phyloP scores from a whole-genome alignment of 1,140 invertebrate species.

The Pomacea maculata region DNA sequence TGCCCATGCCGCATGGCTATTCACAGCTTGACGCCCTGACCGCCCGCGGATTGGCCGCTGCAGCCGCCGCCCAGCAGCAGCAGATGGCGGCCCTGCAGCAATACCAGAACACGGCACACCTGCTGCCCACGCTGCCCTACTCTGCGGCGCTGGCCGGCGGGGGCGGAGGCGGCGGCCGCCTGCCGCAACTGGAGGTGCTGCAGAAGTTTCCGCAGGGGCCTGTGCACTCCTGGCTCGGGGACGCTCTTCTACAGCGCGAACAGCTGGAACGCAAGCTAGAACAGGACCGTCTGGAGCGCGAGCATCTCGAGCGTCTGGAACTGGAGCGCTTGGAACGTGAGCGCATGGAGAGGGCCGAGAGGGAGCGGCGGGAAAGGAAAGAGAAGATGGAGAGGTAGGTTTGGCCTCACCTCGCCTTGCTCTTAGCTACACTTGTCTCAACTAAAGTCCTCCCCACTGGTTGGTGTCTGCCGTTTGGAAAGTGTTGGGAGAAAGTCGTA shows the following conservation, averaged over 20 bases:
- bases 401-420: too few species aligned
- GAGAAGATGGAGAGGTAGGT: constrained; percentile 29
- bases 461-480: too few species aligned
- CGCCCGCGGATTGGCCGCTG: constrained; percentile 17
- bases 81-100: constrained; percentile 47
- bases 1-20: constrained; percentile 44
- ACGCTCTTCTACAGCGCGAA: constrained; percentile 64
- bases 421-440: too few species aligned
- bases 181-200: constrained; percentile 58
- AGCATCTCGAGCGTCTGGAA: constrained; percentile 33
- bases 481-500: too few species aligned
- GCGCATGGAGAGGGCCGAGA: constrained; percentile 26
- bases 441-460: too few species aligned
- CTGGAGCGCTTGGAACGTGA: constrained; percentile 32
- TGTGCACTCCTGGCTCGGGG: constrained; percentile 60
- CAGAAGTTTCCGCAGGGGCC: constrained; percentile 61
- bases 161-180: constrained; percentile 38
- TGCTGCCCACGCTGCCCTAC: constrained; percentile 39
- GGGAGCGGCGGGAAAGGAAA: constrained; percentile 30
- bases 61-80: constrained; percentile 47
- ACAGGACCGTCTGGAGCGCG: constrained; percentile 63
- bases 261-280: constrained; percentile 49
- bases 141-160: constrained; percentile 15
- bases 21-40: constrained; percentile 37
- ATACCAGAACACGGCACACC: constrained; percentile 39